Conservation (phyloP, 2,888 invertebrate species). For the Halictus ligatus region DNA sequence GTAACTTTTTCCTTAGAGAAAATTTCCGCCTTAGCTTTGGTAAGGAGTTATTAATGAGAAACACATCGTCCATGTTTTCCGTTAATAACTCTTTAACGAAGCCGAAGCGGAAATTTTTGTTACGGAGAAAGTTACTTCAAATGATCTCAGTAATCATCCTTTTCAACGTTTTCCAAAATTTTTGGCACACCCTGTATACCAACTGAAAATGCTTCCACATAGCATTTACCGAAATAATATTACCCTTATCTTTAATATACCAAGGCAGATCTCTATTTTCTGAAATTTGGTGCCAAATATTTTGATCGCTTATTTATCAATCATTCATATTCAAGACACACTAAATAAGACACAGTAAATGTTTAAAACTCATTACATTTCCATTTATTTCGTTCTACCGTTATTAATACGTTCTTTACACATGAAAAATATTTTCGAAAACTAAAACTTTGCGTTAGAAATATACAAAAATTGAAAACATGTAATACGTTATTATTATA, state of each 20-base stretch:
- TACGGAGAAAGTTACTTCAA: too few species aligned
- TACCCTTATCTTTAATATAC: neutral
- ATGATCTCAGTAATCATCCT: too few species aligned
- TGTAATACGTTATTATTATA: neutral
- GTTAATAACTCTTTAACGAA: too few species aligned
- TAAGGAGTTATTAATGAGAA: too few species aligned
- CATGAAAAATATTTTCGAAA: neutral
- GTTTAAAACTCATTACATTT: slow-evolving; percentile 9
- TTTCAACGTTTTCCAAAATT: too few species aligned
- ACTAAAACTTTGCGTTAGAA: neutral
- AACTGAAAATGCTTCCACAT: slow-evolving; percentile 5
- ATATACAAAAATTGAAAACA: neutral
- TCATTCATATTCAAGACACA: neutral
- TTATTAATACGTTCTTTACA: neutral
- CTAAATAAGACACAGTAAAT: too few species aligned
- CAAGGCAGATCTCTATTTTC: neutral
- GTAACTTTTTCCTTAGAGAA: too few species aligned
- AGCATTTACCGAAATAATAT: slow-evolving; percentile 8
- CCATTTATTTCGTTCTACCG: neutral
- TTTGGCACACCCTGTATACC: neutral
- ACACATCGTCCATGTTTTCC: too few species aligned
- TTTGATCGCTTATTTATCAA: slow-evolving; percentile 1
- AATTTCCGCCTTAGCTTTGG: too few species aligned
- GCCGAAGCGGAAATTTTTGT: too few species aligned
- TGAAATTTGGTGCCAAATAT: slow-evolving; percentile 38